phyloP scores from a whole-genome alignment of 2,888 invertebrate species.

The Druceiella hillmani region DNA sequence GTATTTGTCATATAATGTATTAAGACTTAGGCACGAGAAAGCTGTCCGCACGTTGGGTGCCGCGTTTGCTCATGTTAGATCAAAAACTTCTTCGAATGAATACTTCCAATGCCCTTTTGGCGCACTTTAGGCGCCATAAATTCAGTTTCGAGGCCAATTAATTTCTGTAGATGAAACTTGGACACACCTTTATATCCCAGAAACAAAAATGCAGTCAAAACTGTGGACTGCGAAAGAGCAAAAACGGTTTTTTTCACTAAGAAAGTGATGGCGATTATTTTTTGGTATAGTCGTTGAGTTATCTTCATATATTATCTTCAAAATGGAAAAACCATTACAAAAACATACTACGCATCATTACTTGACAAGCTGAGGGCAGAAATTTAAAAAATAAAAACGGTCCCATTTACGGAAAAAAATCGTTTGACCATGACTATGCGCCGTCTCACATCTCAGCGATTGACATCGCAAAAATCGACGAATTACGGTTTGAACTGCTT shows the following conservation, averaged over 20 bases:
- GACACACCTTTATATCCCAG: constrained; percentile 24
- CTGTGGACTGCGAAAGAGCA: constrained; percentile 2
- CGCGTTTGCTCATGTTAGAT: constrained; percentile 11
- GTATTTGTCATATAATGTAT: constrained; percentile 16
- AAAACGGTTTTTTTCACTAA: background rate
- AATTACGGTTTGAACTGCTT: constrained; percentile 1
- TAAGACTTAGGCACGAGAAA: constrained; percentile 20
- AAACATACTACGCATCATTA: constrained; percentile 1
- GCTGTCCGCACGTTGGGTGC: constrained; percentile 16
- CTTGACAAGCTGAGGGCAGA: constrained; percentile 2
- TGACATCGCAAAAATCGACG: background rate
- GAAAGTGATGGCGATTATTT: constrained; percentile 1
- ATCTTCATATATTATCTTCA: constrained; percentile 2
- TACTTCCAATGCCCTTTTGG: too few species aligned
- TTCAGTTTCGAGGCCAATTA: constrained; percentile 18
- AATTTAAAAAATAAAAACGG: background rate
- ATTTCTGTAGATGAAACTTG: constrained; percentile 25
- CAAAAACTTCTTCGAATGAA: too few species aligned
- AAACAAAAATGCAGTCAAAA: constrained; percentile 8
- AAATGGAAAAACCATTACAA: constrained; percentile 3
- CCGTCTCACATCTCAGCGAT: too few species aligned
- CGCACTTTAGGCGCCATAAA: constrained; percentile 8
- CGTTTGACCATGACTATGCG: too few species aligned
- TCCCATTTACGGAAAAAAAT: too few species aligned
- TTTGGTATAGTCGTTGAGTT: constrained; percentile 1